Evolutionary conservation across 2,113 vertebrate genomes (phyloP).

Genomic region (Aplodontia rufa): DNA sequence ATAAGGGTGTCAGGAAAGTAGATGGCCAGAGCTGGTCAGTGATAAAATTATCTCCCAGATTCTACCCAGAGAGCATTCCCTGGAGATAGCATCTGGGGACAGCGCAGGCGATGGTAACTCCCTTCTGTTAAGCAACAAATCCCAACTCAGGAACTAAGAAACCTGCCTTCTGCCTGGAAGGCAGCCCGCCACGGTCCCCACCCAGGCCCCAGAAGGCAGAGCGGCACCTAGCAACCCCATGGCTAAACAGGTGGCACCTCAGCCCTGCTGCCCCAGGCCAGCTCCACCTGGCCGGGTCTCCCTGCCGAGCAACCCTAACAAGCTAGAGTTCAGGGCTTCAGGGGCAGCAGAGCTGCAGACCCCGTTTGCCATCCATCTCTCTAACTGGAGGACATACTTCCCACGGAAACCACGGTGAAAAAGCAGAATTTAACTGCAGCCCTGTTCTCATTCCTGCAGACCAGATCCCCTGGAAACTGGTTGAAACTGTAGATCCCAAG

Average conservation of each 20-base stretch:
- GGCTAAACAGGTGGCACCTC: not conserved
- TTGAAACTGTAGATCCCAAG: not conserved
- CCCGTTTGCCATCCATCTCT: not conserved
- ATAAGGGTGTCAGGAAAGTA: not conserved
- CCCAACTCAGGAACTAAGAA: constrained; percentile 9
- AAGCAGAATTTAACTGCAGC: not conserved
- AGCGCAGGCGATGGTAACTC: not conserved
- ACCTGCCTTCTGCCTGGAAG: not conserved
- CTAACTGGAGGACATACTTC: not conserved
- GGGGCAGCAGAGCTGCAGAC: accelerated
- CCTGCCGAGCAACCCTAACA: not conserved
- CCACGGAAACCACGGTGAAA: not conserved
- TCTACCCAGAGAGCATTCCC: not conserved
- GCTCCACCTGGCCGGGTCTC: not conserved
- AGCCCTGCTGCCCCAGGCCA: not conserved
- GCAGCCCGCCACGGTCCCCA: not conserved
- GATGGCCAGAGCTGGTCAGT: not conserved
- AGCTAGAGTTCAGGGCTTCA: not conserved
- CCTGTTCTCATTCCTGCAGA: not conserved
- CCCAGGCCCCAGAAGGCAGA: not conserved
- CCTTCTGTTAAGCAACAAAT: constrained; percentile 26
- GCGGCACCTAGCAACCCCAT: constrained; percentile 3
- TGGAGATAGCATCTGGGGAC: not conserved
- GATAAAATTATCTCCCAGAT: not conserved
- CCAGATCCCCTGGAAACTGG: not conserved